phyloP scores from a whole-genome alignment of 2,113 vertebrate genomes.

The Corvus hawaiiensis region DNA sequence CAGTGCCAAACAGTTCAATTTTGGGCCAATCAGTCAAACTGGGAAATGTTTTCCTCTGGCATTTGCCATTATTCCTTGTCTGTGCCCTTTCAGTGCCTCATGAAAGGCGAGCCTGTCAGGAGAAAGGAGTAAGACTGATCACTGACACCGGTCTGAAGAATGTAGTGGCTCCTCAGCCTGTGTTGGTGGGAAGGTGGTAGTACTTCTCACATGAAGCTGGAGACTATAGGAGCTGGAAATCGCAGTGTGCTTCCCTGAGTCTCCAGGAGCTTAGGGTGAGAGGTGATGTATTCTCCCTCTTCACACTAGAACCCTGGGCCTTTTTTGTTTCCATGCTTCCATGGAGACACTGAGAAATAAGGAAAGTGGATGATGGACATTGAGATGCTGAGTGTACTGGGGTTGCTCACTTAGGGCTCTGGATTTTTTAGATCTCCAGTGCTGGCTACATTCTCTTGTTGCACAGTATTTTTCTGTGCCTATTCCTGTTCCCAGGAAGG shows the following conservation, averaged over 20 bases:
- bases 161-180: rapidly evolving
- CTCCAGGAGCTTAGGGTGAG: not conserved
- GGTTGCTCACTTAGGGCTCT: not conserved
- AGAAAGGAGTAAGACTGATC: not conserved
- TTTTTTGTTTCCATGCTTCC: not conserved
- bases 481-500: not conserved
- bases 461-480: not conserved
- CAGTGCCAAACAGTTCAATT: not conserved
- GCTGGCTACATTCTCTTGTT: not conserved
- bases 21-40: not conserved
- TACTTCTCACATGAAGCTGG: not conserved
- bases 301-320: not conserved
- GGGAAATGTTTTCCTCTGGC: not conserved
- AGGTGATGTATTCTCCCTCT: not conserved
- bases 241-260: not conserved
- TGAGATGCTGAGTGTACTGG: not conserved
- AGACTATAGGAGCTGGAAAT: not conserved
- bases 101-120: not conserved
- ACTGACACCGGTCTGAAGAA: not conserved
- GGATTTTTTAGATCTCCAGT: not conserved
- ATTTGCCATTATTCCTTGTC: not conserved
- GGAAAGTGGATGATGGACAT: rapidly evolving
- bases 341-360: not conserved
- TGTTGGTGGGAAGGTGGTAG: not conserved
- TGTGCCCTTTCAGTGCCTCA: not conserved